These are phyloP conservation scores for Laothoe populi DNA, from an alignment of 2,888 invertebrate species.

Conservation along the genomic window DNA sequence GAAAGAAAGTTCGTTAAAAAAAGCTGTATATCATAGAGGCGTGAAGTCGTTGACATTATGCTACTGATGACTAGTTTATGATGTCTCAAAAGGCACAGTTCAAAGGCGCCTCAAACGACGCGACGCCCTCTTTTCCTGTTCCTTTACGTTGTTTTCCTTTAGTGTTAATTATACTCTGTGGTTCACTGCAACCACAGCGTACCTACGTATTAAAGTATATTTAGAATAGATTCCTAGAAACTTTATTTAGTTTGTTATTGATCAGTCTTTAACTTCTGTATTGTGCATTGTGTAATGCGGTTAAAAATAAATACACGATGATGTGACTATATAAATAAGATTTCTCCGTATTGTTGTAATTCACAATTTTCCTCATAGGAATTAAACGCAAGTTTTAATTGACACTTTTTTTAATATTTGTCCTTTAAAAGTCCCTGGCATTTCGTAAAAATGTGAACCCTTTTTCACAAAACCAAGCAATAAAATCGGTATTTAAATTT, in stretches of 20 bases:
- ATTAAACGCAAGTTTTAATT: neutral
- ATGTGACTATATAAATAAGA: neutral
- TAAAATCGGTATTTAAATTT: no score
- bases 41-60: slow-evolving; percentile 39
- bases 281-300: slow-evolving; percentile 11
- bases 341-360: slow-evolving; percentile 14
- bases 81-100: slow-evolving; percentile 54
- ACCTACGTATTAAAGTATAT: slow-evolving; percentile 1
- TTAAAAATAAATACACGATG: slow-evolving; percentile 4
- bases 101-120: slow-evolving; percentile 57
- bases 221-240: slow-evolving; percentile 1
- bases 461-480: no score
- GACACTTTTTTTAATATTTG: neutral
- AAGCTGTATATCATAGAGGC: slow-evolving; percentile 35
- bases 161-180: slow-evolving; percentile 25
- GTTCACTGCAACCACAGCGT: slow-evolving; percentile 19
- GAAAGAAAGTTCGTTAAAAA: slow-evolving; percentile 19
- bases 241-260: neutral
- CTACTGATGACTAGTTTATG: slow-evolving; percentile 56
- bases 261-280: neutral
- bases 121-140: slow-evolving; percentile 52
- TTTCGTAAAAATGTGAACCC: no score
- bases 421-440: no score
- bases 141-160: slow-evolving; percentile 39
- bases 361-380: slow-evolving; percentile 1